Percentiles rank a stretch among this genome's conserved stretches.
These are phyloP conservation scores for Dendroctonus valens DNA, from an alignment of 1,140 invertebrate genomes.

Conservation along the genomic window DNA sequence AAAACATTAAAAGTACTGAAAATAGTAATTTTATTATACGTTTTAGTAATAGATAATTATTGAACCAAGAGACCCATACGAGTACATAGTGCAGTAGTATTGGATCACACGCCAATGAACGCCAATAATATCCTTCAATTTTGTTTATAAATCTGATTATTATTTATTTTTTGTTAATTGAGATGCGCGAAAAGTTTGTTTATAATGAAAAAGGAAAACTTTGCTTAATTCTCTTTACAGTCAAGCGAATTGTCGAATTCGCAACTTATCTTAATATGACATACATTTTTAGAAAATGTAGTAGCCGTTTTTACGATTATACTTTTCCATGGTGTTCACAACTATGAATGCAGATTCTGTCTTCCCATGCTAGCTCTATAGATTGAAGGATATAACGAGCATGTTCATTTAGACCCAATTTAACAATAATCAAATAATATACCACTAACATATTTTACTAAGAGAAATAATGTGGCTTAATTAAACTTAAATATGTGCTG, in stretches of 20 bases:
- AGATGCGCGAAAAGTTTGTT: neutral
- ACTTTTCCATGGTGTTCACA: too few relatives aligned
- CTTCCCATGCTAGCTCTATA: too few relatives aligned
- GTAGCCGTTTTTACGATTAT: neutral
- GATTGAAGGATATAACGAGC: too few relatives aligned
- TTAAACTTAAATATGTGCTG: constrained; percentile 7
- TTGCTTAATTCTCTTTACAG: neutral
- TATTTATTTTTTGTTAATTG: neutral
- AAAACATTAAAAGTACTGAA: constrained; percentile 31
- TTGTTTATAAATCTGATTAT: neutral
- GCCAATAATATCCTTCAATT: neutral
- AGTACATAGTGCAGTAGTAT: neutral
- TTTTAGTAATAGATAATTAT: constrained; percentile 38
- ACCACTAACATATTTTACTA: constrained; percentile 7
- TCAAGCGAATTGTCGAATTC: neutral
- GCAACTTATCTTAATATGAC: neutral
- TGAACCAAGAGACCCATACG: constrained; percentile 35
- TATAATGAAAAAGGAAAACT: neutral
- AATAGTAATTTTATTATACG: constrained; percentile 41
- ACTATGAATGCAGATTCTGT: too few relatives aligned
- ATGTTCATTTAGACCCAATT: too few relatives aligned
- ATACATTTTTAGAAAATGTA: neutral
- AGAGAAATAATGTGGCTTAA: constrained; percentile 26
- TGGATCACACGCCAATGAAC: neutral
- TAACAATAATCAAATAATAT: too few relatives aligned